Evolutionary conservation across 1,140 invertebrate species (phyloP).

Genomic region (Rhagoletis zephyria): DNA sequence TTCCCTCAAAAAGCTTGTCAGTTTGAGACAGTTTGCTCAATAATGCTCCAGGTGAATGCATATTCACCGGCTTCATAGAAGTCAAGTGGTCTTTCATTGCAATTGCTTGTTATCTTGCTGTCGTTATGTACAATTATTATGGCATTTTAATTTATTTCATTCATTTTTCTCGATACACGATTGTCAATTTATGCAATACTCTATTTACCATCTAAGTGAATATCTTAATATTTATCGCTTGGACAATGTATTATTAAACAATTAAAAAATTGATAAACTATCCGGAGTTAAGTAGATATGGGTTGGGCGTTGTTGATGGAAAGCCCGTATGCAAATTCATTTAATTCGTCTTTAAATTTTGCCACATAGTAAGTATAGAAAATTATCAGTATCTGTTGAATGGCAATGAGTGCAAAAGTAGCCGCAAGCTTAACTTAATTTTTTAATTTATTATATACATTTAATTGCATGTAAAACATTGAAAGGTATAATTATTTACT

Average conservation of each 20-base stretch:
- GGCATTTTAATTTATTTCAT: constrained; percentile 47
- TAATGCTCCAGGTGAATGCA: not conserved
- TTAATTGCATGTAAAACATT: not conserved
- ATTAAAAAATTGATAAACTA: constrained; percentile 29
- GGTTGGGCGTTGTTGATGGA: not conserved
- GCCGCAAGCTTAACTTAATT: not conserved
- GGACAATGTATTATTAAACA: constrained; percentile 31
- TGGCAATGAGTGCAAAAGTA: not conserved
- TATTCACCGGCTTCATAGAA: not conserved
- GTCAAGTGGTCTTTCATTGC: constrained; percentile 9
- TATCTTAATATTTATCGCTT: constrained; percentile 15
- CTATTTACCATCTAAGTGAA: not conserved
- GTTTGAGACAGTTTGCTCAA: not conserved
- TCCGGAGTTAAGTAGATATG: not conserved
- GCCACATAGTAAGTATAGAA: not conserved
- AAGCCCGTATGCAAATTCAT: constrained; percentile 7
- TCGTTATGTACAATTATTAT: constrained; percentile 30
- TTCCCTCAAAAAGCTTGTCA: not conserved
- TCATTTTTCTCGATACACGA: constrained; percentile 2
- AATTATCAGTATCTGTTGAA: not conserved
- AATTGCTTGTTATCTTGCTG: constrained; percentile 19
- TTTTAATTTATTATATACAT: not conserved
- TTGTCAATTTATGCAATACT: not conserved
- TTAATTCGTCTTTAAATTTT: constrained; percentile 16
- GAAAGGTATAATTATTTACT: not conserved